These are phyloP conservation scores for Pararge aegeria DNA, from an alignment of 1,140 invertebrate species.

Conservation along the genomic window DNA sequence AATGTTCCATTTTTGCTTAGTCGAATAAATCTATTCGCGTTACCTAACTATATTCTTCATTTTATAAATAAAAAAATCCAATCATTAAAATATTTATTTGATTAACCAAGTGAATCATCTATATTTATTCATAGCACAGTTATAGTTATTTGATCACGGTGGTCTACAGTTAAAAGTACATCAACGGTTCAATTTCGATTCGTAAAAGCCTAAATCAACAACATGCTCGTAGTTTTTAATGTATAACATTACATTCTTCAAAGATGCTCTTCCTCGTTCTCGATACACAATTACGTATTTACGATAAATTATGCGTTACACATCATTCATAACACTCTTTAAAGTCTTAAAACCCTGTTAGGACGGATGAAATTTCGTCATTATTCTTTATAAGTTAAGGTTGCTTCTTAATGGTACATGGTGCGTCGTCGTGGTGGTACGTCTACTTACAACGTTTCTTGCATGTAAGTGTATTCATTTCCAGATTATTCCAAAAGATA, in stretches of 20 bases:
- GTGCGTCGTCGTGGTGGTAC: no score
- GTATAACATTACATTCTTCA: slow-evolving; percentile 48
- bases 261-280: slow-evolving; percentile 48
- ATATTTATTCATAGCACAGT: no score
- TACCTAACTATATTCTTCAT: no score
- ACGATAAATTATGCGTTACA: slow-evolving; percentile 66
- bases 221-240: slow-evolving; percentile 39
- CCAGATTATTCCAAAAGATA: slow-evolving; percentile 73
- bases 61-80: no score
- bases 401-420: slow-evolving; percentile 15
- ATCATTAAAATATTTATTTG: no score
- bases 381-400: slow-evolving; percentile 15
- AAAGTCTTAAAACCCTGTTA: slow-evolving; percentile 18
- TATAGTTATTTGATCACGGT: background rate
- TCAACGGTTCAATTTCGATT: slow-evolving; percentile 25
- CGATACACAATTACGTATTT: slow-evolving; percentile 66
- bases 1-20: no score
- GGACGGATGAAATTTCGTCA: slow-evolving; percentile 16
- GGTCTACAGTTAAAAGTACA: slow-evolving; percentile 32
- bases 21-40: no score
- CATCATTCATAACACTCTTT: slow-evolving; percentile 24
- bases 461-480: slow-evolving; percentile 52
- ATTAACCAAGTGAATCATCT: no score
- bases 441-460: slow-evolving; percentile 25
- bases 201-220: slow-evolving; percentile 39